A percentile compares a stretch with the other conserved stretches of the same genome.
Evolutionary conservation across 2,888 invertebrate genomes (phyloP).

Genomic region (Cartodere bifasciata): DNA sequence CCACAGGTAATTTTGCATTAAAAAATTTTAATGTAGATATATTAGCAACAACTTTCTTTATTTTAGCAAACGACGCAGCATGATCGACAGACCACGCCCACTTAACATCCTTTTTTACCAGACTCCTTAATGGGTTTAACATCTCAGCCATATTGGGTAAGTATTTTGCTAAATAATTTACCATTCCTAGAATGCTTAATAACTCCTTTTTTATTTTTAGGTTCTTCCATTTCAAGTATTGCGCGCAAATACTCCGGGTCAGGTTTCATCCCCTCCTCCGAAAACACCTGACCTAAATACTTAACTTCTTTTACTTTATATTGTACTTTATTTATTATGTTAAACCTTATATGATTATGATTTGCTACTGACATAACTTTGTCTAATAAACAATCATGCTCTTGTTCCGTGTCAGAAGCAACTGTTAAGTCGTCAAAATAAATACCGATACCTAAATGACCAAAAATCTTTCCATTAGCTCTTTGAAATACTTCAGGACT

Average conservation of each 20-base stretch:
- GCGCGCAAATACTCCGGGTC: conserved; percentile 12
- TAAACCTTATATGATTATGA: conserved; percentile 7
- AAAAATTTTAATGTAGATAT: conserved; percentile 5
- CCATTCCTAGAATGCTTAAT: conserved; percentile 13
- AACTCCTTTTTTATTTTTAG: conserved; percentile 12
- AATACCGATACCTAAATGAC: conserved; percentile 15
- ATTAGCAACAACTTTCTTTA: too few relatives aligned
- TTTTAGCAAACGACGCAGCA: too few relatives aligned
- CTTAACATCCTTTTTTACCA: too few relatives aligned
- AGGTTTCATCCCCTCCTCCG: conserved; percentile 10
- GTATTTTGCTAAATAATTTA: conserved; percentile 11
- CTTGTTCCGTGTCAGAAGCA: conserved; percentile 14
- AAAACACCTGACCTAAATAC: conserved; percentile 19
- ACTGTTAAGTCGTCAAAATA: conserved; percentile 21
- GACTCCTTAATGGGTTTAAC: too few relatives aligned
- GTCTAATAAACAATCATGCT: conserved; percentile 16
- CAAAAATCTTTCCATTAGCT: conserved; percentile 15
- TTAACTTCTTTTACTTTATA: conserved; percentile 17
- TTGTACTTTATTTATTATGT: conserved; percentile 17
- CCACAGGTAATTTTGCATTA: background rate
- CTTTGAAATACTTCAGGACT: conserved; percentile 18
- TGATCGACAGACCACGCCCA: too few relatives aligned
- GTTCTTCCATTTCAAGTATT: conserved; percentile 11
- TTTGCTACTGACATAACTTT: conserved; percentile 13
- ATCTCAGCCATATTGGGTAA: too few relatives aligned